Base-by-base conservation (phyloP, 2,888 invertebrate genomes). In the Ischnus inquisitorius region DNA sequence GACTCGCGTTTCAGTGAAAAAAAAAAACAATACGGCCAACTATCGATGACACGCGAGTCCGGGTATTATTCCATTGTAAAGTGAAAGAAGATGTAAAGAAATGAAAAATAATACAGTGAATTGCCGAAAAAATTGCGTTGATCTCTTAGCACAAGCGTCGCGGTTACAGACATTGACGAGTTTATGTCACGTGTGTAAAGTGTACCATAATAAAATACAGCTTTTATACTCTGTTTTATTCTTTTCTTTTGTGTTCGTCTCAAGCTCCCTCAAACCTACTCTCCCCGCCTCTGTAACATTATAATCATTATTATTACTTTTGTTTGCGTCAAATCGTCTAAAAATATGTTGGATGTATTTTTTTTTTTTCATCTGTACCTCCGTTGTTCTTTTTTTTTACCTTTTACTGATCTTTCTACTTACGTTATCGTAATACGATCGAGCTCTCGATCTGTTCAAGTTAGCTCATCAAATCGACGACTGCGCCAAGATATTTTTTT, bases 191-290 rank as follows among this genome's bases (percentile, higher is more conserved):
- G 77, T 78, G 72, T 88, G 90, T 90, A 89, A 90, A 89, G 85
- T 88, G 87, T 89, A 88, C 85, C 85, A 79, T 90, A 90, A 86
- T 90, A 90, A 91, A 91, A 91, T 91, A 91, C 90, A 89, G 85
- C 82, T 88, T 83, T 85, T 87, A 60, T 79, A 85, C 78, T 83
- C 54, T 82, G 41, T 25, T 78, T 78, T 57, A 65, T 75, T 62
- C 51, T 62, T 46, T 75, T 82, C 54, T 68, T 71, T 57, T 68
- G 69, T 64, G 65, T 60, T 79, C 62, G 60, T 78, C 51, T 62
- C n/a, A 46, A 19, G 3, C 14, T 48, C 62, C 25, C n/a, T 62
- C 41, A 57, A 22, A 74, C n/a, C 64, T 34, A 72, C 43, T 46
- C 22, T 10, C 25, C 39, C 57, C 19, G 22, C 51, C 81, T 67